Base-by-base conservation (phyloP, 1,140 invertebrate genomes). In the Carposina sasakii region DNA sequence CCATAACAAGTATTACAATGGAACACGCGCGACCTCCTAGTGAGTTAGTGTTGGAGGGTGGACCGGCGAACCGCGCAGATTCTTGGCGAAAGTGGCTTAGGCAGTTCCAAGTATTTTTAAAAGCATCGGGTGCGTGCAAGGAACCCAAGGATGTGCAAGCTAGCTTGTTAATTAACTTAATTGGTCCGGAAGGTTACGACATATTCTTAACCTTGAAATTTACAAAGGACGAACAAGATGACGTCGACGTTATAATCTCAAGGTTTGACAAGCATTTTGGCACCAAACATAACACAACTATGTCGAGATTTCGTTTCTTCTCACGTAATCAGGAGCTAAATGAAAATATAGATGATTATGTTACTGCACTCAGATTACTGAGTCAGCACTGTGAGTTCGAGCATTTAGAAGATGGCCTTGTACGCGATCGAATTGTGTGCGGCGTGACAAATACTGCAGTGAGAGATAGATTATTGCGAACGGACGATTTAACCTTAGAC, bases 231-330 rank as follows among this genome's bases (percentile, higher is more conserved):
- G 22, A 37, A 12, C 3, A 23, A n/a, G 57, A 59, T 28, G 40
- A 42, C 37, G 19, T 54, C 1, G 26, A 37, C 10, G 23, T 21
- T n/a, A 4, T 59, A 9, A 21, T 36, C 9, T 40, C 54, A 43
- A 54, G 51, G 28, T 59, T 52, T 31, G 42, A 54, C 34, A 26
- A 43, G 33, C 45, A 59, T 26, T 59, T 54, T 22, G 49, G 52
- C 9, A 46, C 56, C 2, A 54, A 54, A 16, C 28, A 30, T 31
- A 58, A 54, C 22, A 54, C 31, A 3, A 51, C 56, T 2, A 54
- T 58, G 51, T 13, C 23, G 10, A 13, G 55, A 12, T 58, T 50
- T 33, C 43, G 40, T 20, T 57, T 57, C 34, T 57, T 57, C 22
- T 40, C 30, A 13, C 30, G 48, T 17, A 36, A 52, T 26, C 40